Evolutionary conservation across 2,888 invertebrate genomes (phyloP), one percentile per base, ranked within the genome.

Genomic region (Temnothorax rugatulus): DNA sequence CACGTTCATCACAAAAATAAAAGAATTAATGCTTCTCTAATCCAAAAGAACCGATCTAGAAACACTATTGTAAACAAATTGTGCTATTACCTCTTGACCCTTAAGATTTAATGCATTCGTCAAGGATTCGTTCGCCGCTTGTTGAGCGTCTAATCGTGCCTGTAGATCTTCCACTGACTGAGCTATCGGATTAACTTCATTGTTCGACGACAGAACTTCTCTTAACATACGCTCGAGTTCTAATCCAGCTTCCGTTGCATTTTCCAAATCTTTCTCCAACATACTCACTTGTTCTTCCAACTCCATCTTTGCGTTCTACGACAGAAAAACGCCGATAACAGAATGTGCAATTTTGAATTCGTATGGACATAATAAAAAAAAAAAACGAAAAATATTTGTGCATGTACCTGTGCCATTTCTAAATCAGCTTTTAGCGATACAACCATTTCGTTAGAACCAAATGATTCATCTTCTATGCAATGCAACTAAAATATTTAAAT

Each of bases 241-340:
- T 88, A 98, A 95, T 63, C 97, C 97, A 9, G 98, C 97, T 91
- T 98, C 97, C 0, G 98, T 97, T 0, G 98, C 97, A 91, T 96
- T 97, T 94, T 98, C 98, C 61, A 98, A 96, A 92, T 98, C 96
- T 96, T 97, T 96, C 95, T 98, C 96, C 92, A 97, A 92, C 93
- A 96, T 96, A 74, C 96, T 95, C 29, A 97, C 95, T 93, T 98
- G 97, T 76, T 97, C 97, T 93, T 97, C 96, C 61, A 97, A 93
- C 82, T 96, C 95, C 4, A 91, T 90, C 88, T 95, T 96, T 25
- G 93, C 93, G 74, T 93, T 94, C 95, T 95, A 75, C 7, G 87
- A 84, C 38, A 64, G 74, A 68, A n/a, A 11, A 34, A 81, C 0
- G 4, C 2, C 59, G 4, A 59, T 71, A 34, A 21, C 25, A 57